These are phyloP conservation scores for Caenorhabditis becei DNA, from an alignment of 2,888 invertebrate genomes.

Conservation along the genomic window DNA sequence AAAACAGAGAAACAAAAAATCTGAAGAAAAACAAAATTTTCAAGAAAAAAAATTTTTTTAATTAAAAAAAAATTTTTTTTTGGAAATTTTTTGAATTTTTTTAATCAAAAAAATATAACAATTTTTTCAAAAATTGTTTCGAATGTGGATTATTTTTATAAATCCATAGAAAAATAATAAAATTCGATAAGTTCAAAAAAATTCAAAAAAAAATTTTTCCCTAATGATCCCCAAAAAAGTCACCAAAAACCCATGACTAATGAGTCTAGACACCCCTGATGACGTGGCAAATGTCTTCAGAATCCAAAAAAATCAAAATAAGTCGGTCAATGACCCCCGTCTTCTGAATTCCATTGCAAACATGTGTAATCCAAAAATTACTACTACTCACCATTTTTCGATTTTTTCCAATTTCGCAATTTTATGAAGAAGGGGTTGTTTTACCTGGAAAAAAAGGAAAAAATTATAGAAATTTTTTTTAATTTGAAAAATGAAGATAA, in stretches of 20 bases:
- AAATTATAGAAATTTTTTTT: no score
- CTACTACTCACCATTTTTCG: conserved; percentile 34
- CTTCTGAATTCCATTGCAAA: neutral
- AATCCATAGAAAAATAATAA: no score
- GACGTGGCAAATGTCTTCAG: conserved; percentile 2
- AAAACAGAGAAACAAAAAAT: neutral
- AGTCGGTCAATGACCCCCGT: neutral
- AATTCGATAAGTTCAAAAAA: no score
- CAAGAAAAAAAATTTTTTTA: no score
- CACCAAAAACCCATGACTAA: neutral
- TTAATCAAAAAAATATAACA: no score
- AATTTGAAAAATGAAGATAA: no score
- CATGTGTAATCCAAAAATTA: conserved; percentile 52
- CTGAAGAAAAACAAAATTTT: neutral
- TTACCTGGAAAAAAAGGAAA: conserved; percentile 3
- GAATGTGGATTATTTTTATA: no score
- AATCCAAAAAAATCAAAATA: neutral
- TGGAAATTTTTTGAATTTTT: neutral
- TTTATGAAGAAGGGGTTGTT: conserved; percentile 32
- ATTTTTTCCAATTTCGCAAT: conserved; percentile 1
- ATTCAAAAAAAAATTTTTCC: neutral
- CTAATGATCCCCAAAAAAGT: neutral
- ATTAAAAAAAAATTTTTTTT: conserved; percentile 2
- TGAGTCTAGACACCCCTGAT: neutral
- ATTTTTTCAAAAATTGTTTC: no score